Evolutionary conservation across 2,113 vertebrate species (phyloP).

Genomic region (Cyanistes caeruleus): DNA sequence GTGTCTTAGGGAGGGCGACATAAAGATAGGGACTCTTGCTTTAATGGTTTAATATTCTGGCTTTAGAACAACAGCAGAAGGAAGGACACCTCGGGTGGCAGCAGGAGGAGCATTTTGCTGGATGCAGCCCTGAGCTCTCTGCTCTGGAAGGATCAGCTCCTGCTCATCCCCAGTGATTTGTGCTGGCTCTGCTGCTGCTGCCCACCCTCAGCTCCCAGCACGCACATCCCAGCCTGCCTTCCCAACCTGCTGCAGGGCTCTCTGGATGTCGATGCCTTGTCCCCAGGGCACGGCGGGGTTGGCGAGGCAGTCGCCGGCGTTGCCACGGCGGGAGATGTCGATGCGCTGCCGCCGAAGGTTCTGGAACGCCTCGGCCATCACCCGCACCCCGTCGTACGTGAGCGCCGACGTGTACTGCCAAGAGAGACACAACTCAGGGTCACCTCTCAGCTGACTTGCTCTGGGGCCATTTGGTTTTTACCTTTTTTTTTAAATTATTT

Average conservation of each 20-base stretch:
- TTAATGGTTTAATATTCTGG: background rate
- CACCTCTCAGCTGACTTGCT: background rate
- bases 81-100: background rate
- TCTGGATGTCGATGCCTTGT: slow-evolving; percentile 97
- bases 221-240: fast-evolving
- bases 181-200: background rate
- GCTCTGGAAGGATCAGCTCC: background rate
- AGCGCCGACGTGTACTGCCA: slow-evolving; percentile 93
- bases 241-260: slow-evolving; percentile 94
- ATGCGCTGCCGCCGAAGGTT: slow-evolving; percentile 93
- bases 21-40: background rate
- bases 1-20: background rate
- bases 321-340: slow-evolving; percentile 95
- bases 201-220: fast-evolving
- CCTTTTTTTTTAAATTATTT: background rate
- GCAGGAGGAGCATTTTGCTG: background rate
- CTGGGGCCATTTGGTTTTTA: background rate
- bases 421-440: background rate
- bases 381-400: slow-evolving; percentile 94
- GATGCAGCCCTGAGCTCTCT: background rate
- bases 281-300: slow-evolving; percentile 98
- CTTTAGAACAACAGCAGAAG: background rate
- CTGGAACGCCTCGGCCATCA: slow-evolving; percentile 97
- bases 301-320: slow-evolving; percentile 95
- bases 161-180: background rate